Evolutionary conservation across 1,140 invertebrate species (phyloP).

Genomic region (Philopotamus ludificatus): DNA sequence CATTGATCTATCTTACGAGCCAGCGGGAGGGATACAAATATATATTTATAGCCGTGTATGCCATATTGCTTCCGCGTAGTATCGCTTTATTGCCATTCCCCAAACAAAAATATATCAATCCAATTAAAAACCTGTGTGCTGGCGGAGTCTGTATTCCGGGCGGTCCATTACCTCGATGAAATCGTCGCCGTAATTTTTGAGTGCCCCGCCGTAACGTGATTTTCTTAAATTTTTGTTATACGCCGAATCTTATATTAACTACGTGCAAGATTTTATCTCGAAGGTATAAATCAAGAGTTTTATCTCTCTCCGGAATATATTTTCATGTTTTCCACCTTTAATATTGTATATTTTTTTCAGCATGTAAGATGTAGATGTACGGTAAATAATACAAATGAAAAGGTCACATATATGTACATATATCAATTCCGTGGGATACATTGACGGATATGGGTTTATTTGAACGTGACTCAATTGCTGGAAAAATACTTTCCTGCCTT

Average conservation of each 20-base stretch:
- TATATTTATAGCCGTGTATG: too few species aligned
- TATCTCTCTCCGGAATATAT: background rate
- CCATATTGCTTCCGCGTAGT: background rate
- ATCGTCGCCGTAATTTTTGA: too few species aligned
- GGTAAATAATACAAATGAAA: background rate
- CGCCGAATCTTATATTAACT: too few species aligned
- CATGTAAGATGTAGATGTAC: background rate
- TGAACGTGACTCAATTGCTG: conserved; percentile 11
- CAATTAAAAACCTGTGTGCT: background rate
- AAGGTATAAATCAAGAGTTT: conserved; percentile 1
- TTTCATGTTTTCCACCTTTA: background rate
- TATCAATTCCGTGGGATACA: background rate
- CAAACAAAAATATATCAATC: background rate
- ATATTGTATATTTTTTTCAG: background rate
- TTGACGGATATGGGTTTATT: background rate
- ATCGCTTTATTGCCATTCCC: background rate
- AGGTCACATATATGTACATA: background rate
- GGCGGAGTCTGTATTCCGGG: background rate
- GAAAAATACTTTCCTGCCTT: background rate
- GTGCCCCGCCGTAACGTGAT: too few species aligned
- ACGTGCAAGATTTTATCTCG: background rate
- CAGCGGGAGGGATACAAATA: background rate
- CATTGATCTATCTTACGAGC: background rate
- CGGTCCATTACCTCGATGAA: too few species aligned
- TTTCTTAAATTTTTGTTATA: too few species aligned